Conservation (phyloP, 2,888 invertebrate genomes). For the Apamea sordens region DNA sequence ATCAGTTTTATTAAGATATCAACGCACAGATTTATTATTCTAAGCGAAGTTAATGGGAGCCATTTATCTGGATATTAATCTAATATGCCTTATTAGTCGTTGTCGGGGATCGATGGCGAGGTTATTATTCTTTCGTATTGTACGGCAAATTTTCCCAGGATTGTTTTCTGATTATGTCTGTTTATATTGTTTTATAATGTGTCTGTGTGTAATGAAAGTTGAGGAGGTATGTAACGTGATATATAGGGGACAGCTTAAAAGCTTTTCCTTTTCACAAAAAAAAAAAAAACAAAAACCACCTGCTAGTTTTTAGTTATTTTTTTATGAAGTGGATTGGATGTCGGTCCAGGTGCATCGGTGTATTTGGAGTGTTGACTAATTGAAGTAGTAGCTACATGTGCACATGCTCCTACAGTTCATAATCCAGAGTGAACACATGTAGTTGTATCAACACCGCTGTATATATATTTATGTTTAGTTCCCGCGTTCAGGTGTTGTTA, state of each 20-base stretch:
- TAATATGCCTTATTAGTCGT: constrained; percentile 69
- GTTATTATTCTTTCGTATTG: constrained; percentile 37
- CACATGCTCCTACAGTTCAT: background rate
- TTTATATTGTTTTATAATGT: constrained; percentile 22
- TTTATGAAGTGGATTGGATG: constrained; percentile 24
- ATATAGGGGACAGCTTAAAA: constrained; percentile 52
- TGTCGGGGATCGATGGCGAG: constrained; percentile 57
- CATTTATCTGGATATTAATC: constrained; percentile 75
- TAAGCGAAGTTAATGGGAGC: constrained; percentile 70
- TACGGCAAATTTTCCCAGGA: constrained; percentile 2
- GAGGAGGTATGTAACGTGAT: constrained; percentile 36
- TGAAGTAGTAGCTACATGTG: constrained; percentile 20
- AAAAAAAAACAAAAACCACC: too few species aligned
- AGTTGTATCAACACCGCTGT: constrained; percentile 28
- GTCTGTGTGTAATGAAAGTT: background rate
- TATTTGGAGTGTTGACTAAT: constrained; percentile 41
- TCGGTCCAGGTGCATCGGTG: constrained; percentile 20
- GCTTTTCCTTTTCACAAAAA: constrained; percentile 55
- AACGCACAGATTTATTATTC: constrained; percentile 71
- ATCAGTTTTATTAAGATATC: constrained; percentile 73
- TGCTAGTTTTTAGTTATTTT: constrained; percentile 18
- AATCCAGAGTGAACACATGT: constrained; percentile 38
- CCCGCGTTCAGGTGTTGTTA: constrained; percentile 26
- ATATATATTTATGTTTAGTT: constrained; percentile 45
- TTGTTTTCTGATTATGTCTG: constrained; percentile 12